Base-by-base conservation (phyloP, 2,888 invertebrate genomes). In the Eilema caniola region DNA sequence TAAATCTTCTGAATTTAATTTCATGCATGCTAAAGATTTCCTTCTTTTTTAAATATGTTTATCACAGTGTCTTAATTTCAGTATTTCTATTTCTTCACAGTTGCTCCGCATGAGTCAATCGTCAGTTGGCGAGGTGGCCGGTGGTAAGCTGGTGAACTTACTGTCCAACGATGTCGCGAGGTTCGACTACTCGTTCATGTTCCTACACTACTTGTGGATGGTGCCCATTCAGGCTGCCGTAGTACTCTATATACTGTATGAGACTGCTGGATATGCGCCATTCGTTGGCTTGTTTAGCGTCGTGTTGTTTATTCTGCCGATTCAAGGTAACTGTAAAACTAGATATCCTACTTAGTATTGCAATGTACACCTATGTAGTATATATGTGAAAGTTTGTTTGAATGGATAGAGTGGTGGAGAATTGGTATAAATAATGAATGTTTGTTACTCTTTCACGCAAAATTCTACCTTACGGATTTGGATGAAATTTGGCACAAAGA, bases 101-200 rank as follows among this genome's bases (percentile, higher is more conserved):
- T 94, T 97, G 1, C 91, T 98, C 62, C 96, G 96, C 56, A 93
- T 98, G 75, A 98, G 97, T 84, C 97, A 97, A 87, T 96, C 96
- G 4, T 96, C 98, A 0, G 85, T 98, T 28, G 97, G 97, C 0
- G 96, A 96, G 71, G 96, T 97, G 89, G 84, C 96, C 83, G 93
- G 97, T 80, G 98, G 98, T 0, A 97, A 98, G 88, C 95, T 98
- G 76, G 97, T 98, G 31, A 98, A 98, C 90, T 91, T 98, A 67
- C 89, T 98, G 84, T 97, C 98, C 0, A 98, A 98, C 81, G 98
- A 98, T 88, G 97, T 98, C 14, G 96, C 97, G 67, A 96, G 98
- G 82, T 98, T 98, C 86, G 98, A 98, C 87, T 95, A 96, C 89
- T 96, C 97, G 2, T 96, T 97, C 72, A 90, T 97, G 83, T 97